phyloP scores from a whole-genome alignment of 1,140 invertebrate genomes.

The Listronotus oregonensis region DNA sequence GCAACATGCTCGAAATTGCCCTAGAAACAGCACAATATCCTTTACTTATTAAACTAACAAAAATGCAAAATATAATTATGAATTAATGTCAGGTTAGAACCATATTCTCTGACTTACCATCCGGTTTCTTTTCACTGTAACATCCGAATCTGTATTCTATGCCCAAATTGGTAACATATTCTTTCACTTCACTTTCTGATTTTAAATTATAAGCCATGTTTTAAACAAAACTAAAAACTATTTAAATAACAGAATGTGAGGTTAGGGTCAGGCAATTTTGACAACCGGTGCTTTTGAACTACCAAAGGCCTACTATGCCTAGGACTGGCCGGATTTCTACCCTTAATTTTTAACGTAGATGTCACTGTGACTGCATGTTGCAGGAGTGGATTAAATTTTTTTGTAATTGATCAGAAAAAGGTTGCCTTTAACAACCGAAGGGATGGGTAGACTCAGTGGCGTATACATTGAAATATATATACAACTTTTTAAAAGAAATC shows the following conservation, averaged over 20 bases:
- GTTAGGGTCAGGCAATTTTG: conserved; percentile 1
- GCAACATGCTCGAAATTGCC: too few relatives aligned
- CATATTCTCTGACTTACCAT: conserved; percentile 62
- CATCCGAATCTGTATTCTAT: conserved; percentile 92
- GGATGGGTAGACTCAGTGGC: too few relatives aligned
- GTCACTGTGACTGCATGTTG: too few relatives aligned
- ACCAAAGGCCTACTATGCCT: background rate
- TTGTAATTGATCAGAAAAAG: too few relatives aligned
- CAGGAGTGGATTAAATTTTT: too few relatives aligned
- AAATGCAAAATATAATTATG: too few relatives aligned
- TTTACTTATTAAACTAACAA: background rate
- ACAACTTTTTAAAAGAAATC: too few relatives aligned
- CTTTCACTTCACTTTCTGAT: conserved; percentile 81
- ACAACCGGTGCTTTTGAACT: background rate
- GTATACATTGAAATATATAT: too few relatives aligned
- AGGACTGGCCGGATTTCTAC: too few relatives aligned
- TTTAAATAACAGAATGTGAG: background rate
- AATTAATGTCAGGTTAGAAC: background rate
- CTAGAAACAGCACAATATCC: background rate
- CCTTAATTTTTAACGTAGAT: too few relatives aligned
- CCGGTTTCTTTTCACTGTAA: conserved; percentile 78
- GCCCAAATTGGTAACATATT: conserved; percentile 86
- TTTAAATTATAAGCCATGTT: conserved; percentile 75
- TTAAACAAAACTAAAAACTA: background rate
- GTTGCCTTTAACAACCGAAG: too few relatives aligned